These are phyloP conservation scores for Pterostichus niger DNA, from an alignment of 2,888 invertebrate species.

Conservation along the genomic window DNA sequence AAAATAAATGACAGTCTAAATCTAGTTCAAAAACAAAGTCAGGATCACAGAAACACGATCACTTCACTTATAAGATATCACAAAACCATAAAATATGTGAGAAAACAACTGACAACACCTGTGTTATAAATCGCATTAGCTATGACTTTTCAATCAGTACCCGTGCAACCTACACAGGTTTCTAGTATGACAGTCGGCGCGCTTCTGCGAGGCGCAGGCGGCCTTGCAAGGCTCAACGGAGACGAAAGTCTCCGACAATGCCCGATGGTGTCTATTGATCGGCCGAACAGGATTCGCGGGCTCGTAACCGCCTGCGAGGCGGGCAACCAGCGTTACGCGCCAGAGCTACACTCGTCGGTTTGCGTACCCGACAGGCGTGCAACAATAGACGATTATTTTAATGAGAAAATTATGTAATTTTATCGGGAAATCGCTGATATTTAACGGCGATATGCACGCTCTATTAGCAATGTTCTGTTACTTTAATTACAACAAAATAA, in stretches of 20 bases:
- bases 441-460: background rate
- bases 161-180: background rate
- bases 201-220: conserved; percentile 53
- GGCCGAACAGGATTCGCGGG: conserved; percentile 39
- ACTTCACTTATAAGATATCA: conserved; percentile 21
- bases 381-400: conserved; percentile 61
- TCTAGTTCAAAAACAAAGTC: conserved; percentile 7
- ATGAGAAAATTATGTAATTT: conserved; percentile 55
- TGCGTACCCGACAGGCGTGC: conserved; percentile 30
- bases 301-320: conserved; percentile 22
- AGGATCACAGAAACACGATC: conserved; percentile 19
- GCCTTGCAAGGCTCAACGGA: conserved; percentile 58
- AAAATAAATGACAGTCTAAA: conserved; percentile 21
- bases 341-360: background rate
- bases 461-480: background rate
- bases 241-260: conserved; percentile 22
- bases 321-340: conserved; percentile 30
- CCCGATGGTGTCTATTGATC: conserved; percentile 49
- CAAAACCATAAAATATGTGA: background rate
- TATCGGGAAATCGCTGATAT: conserved; percentile 47
- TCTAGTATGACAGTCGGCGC: conserved; percentile 47
- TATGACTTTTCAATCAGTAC: conserved; percentile 17
- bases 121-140: conserved; percentile 36
- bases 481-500: background rate
- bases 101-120: conserved; percentile 53